These are phyloP conservation scores for Psilopogon haemacephalus DNA, from an alignment of 2,113 vertebrate genomes.

Conservation along the genomic window DNA sequence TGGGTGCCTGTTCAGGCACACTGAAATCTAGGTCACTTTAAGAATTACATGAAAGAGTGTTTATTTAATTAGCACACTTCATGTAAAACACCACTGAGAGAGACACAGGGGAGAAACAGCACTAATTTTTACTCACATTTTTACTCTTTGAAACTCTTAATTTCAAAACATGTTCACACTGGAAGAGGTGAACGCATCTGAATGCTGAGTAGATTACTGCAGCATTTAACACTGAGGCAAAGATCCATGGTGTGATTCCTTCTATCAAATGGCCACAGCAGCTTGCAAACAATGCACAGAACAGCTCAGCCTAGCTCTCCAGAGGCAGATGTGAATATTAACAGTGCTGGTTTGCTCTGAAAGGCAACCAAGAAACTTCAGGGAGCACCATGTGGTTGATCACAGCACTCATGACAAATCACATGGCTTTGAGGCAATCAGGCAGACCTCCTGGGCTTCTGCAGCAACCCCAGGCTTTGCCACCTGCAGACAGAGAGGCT, in stretches of 20 bases:
- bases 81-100: constrained; percentile 2
- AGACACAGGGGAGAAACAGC: constrained; percentile 53
- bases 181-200: constrained; percentile 30
- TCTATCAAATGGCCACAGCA: constrained; percentile 38
- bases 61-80: constrained; percentile 55
- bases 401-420: background rate
- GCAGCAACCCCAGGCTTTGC: background rate
- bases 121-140: constrained; percentile 49
- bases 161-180: constrained; percentile 31
- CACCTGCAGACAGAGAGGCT: background rate
- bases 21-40: constrained; percentile 20
- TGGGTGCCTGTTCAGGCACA: background rate
- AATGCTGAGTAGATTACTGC: constrained; percentile 49
- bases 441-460: background rate
- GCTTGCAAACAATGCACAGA: constrained; percentile 42
- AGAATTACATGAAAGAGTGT: constrained; percentile 41
- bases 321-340: constrained; percentile 28
- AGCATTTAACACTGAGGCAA: constrained; percentile 19
- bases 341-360: background rate
- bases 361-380: background rate
- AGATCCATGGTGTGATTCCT: constrained; percentile 41
- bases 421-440: background rate
- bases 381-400: background rate
- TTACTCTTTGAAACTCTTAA: constrained; percentile 51
- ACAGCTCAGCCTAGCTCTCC: constrained; percentile 33